Base-by-base conservation (phyloP, 2,113 vertebrate genomes). In the Albula glossodonta region DNA sequence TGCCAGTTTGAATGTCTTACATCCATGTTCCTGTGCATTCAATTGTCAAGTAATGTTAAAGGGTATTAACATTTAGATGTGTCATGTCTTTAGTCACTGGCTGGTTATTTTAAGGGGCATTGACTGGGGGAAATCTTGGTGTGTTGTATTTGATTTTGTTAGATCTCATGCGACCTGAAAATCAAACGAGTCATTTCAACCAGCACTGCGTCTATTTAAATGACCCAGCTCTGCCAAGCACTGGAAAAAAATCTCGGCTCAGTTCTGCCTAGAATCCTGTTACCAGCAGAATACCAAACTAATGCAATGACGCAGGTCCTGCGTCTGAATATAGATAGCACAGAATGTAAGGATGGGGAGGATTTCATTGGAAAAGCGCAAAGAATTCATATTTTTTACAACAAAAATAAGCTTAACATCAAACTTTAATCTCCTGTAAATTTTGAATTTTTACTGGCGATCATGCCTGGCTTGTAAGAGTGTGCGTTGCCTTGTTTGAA, bases 211-310 rank as follows among this genome's bases (percentile, higher is more conserved):
- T 74, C n/a, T n/a, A 31, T 74, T 74, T 25, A 74, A 74, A 10
- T 74, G 70, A 74, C 22, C 70, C 22, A 10, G 70, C 25, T 19
- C 17, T 74, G 4, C n/a, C 70, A 22, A 74, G 63, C 56, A 60
- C 56, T 60, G 56, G 17, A 60, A 70, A 5, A 70, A 70, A 74
- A 74, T 74, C 70, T 2, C 70, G 70, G 70, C 70, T 74, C n/a
- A 2, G 22, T 22, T 74, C 10, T 70, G n/a, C 31, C 70, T 74
- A 9, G 70, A 60, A 79, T 52, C 53, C 41, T 80, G 77, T 52
- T 52, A 51, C 86, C 53, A 66, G 63, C 83, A 56, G 86, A 87
- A 84, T 87, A 84, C 86, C 86, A 81, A 87, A 87, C 22, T 53
- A 81, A 78, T 66, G 57, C 86, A 57, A 63, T 87, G 86, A 87